Percentiles rank a stretch among this genome's conserved stretches.
phyloP scores from a whole-genome alignment of 2,797 vertebrate genomes.

The Anabacerthia variegaticeps region DNA sequence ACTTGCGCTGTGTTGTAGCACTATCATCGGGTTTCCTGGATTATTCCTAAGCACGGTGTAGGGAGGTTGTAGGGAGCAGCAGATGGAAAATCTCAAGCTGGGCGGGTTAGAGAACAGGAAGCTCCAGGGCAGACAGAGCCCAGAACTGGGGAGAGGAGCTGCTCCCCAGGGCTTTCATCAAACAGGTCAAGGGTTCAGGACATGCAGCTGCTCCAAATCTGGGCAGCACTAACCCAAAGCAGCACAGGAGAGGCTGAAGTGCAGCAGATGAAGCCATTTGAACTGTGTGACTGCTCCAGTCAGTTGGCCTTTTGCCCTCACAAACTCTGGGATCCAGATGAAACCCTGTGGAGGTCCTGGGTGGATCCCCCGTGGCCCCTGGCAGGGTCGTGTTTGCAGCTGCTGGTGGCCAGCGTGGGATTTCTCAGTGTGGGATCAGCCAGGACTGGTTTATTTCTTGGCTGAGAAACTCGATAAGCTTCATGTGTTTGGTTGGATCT shows the following conservation, averaged over 20 bases:
- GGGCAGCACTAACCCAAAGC: background rate
- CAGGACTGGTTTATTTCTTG: background rate
- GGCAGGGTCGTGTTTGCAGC: background rate
- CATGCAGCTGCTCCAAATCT: background rate
- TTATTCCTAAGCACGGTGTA: background rate
- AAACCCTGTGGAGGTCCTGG: background rate
- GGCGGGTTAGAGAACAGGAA: background rate
- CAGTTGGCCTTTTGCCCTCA: background rate
- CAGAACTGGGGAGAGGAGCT: background rate
- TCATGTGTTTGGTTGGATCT: background rate
- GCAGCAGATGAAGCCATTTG: background rate
- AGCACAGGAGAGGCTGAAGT: background rate
- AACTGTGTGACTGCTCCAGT: background rate
- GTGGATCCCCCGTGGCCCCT: background rate
- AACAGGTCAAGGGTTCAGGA: background rate
- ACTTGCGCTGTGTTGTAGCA: background rate
- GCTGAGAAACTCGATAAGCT: background rate
- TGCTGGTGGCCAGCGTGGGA: background rate
- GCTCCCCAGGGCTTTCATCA: background rate
- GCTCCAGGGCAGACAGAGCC: background rate
- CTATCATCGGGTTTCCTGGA: rapidly evolving
- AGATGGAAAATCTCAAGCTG: background rate
- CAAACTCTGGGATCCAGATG: background rate
- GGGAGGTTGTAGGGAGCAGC: background rate
- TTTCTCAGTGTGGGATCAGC: background rate